Conservation (phyloP, 2,113 vertebrate species). For the Zosterops borbonicus region DNA sequence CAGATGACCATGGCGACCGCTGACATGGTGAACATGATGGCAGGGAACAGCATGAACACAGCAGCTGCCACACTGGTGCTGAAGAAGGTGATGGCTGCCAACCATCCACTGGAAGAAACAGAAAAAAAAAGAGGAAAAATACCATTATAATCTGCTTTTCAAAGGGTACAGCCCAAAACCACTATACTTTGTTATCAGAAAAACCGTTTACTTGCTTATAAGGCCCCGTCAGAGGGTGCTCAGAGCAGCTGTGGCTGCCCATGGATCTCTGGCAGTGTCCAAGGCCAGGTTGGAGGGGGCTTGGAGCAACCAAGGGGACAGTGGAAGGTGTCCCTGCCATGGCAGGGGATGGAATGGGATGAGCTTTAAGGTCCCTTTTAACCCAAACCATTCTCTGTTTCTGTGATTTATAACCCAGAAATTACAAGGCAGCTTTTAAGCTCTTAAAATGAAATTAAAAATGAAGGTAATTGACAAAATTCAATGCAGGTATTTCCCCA, state of each 20-base stretch:
- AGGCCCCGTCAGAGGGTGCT: not conserved
- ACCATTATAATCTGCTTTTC: not conserved
- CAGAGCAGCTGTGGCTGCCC: not conserved
- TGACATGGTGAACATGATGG: slow-evolving; percentile 85
- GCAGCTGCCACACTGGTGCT: slow-evolving; percentile 76
- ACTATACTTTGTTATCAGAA: not conserved
- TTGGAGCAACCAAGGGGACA: rapidly evolving
- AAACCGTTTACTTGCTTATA: not conserved
- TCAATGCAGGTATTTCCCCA: not conserved
- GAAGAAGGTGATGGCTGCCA: slow-evolving; percentile 84
- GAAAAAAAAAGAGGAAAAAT: not conserved
- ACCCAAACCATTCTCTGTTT: not conserved
- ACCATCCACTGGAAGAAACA: slow-evolving; percentile 83
- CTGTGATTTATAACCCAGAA: not conserved
- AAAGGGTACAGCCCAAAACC: not conserved
- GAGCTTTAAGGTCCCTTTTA: not conserved
- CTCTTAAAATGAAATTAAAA: not conserved
- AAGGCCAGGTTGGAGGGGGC: rapidly evolving
- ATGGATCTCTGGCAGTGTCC: not conserved
- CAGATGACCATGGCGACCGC: slow-evolving; percentile 79
- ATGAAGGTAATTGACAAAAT: not conserved
- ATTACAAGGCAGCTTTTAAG: not conserved
- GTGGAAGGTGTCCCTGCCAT: not conserved
- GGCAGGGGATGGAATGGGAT: not conserved
- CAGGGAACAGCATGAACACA: slow-evolving; percentile 89